Percentiles rank a stretch among this genome's conserved stretches.
Conservation (phyloP, 2,888 invertebrate genomes). For the Nemoura dubitans region DNA sequence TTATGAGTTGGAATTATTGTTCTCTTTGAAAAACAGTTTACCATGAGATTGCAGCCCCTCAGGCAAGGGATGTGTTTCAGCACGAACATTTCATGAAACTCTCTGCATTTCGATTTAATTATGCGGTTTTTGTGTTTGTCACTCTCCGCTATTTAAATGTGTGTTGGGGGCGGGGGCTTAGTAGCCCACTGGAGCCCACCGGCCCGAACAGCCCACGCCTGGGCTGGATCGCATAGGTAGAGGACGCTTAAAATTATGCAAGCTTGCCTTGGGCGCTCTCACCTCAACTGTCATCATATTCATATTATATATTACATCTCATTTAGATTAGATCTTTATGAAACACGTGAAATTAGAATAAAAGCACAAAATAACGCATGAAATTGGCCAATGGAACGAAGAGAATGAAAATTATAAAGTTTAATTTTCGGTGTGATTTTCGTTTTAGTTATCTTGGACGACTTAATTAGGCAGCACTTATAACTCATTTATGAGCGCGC, state of each 20-base stretch:
- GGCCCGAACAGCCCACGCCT: too few species aligned
- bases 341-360: slow-evolving; percentile 37
- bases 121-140: not conserved
- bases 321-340: slow-evolving; percentile 35
- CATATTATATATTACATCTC: slow-evolving; percentile 36
- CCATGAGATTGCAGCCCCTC: not conserved
- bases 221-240: too few species aligned
- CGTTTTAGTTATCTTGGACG: slow-evolving; percentile 28
- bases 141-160: too few species aligned
- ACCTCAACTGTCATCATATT: slow-evolving; percentile 27
- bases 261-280: not conserved
- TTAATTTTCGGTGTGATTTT: slow-evolving; percentile 36
- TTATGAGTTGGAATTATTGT: not conserved
- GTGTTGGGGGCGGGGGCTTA: too few species aligned
- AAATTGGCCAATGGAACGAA: slow-evolving; percentile 20
- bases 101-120: not conserved
- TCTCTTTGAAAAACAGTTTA: too few species aligned
- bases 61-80: not conserved
- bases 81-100: not conserved
- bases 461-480: slow-evolving; percentile 28
- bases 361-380: slow-evolving; percentile 9
- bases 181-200: too few species aligned
- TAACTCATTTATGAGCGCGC: not conserved
- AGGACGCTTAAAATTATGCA: slow-evolving; percentile 20
- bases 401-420: slow-evolving; percentile 13